Percentiles rank a stretch among this genome's conserved stretches.
These are phyloP conservation scores for Caenorhabditis sp. DNA, from an alignment of 2,888 invertebrate genomes.

Conservation along the genomic window DNA sequence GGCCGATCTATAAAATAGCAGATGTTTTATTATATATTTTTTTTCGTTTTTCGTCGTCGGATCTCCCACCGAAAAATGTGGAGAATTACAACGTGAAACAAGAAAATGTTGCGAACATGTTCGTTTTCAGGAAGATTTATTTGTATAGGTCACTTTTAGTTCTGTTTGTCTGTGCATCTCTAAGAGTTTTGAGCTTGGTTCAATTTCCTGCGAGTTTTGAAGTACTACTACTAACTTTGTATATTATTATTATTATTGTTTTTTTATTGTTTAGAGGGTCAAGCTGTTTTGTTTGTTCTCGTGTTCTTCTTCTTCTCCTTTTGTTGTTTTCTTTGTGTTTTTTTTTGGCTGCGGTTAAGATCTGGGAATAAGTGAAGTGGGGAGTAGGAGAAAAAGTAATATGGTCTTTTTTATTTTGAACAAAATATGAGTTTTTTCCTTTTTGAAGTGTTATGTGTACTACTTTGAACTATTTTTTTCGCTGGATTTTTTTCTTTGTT, in stretches of 20 bases:
- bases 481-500: too few species aligned
- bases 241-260: too few species aligned
- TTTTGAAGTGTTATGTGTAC: too few species aligned
- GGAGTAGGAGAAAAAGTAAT: too few species aligned
- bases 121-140: neutral
- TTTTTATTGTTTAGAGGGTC: constrained; percentile 12
- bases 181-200: too few species aligned
- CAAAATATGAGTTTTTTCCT: too few species aligned
- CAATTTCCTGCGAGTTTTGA: too few species aligned
- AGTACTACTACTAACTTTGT: too few species aligned
- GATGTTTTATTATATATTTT: neutral
- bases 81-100: constrained; percentile 6
- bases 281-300: constrained; percentile 25
- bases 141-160: neutral
- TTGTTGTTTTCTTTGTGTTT: constrained; percentile 2
- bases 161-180: too few species aligned
- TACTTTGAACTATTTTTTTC: too few species aligned
- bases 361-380: constrained; percentile 23
- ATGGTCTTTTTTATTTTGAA: too few species aligned
- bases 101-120: neutral
- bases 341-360: constrained; percentile 13
- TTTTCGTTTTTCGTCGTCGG: neutral
- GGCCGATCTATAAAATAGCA: constrained; percentile 2
- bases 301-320: constrained; percentile 11
- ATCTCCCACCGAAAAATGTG: neutral